Evolutionary conservation across 2,797 vertebrate species (phyloP), one percentile per base, ranked within the genome.

Genomic region (Echiichthys vipera): DNA sequence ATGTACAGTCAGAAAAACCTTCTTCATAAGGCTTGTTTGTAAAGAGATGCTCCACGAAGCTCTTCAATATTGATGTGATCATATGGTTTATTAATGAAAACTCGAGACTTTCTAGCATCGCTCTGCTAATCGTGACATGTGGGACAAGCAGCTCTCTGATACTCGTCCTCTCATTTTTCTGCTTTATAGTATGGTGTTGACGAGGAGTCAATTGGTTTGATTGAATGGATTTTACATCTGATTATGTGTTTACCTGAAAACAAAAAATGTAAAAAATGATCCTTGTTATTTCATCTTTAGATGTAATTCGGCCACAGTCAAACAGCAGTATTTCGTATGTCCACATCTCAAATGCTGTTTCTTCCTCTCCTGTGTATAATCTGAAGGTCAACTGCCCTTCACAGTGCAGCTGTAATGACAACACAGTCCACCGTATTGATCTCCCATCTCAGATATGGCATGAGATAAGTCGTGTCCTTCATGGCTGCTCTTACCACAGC

Each of bases 11-110:
- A 47, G 73, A 42, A 32, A 18, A 2, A 13, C 5, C 4, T 1
- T 80, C 56, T 64, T 79, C n/a, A n/a, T 25, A 56, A 81, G 59
- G 65, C 46, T 32, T 43, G 67, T 71, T 81, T 72, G 36, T 56
- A 49, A 53, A 47, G 73, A 73, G 74, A 66, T 34, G 32, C 45
- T 71, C 27, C 7, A 10, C 5, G 3, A n/a, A 34, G 29, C 20
- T 77, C 37, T 58, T 78, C 14, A 84, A 54, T 81, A 84, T 81
- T 88, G 56, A 89, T 84, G 62, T 0, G 47, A 32, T 56, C n/a
- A 10, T 22, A 64, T 86, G 71, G 39, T 81, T 86, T 86, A 87
- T 78, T 90, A 68, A 81, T 88, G 69, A 75, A 81, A 80, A 42
- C 45, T 54, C 43, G 2, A n/a, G 22, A 17, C 56, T 61, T 71